Base-by-base conservation (phyloP, 2,888 invertebrate genomes). In the Tetramorium bicarinatum region DNA sequence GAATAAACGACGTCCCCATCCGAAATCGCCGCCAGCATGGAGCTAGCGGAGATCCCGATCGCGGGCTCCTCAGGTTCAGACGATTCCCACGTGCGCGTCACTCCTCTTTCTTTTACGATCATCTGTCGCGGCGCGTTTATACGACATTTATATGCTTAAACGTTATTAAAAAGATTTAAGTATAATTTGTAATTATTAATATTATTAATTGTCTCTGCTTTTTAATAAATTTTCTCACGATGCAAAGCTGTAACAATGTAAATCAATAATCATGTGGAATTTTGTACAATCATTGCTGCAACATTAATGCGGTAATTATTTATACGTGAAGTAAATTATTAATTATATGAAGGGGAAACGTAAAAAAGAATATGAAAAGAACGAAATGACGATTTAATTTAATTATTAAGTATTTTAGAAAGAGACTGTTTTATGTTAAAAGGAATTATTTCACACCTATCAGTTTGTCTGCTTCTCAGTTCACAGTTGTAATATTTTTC, bases 41-140 rank as follows among this genome's bases (percentile, higher is more conserved):
- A 69, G 64, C 69, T 56, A 66, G n/a, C 71, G 29, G 41, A 74
- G 83, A 83, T 80, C 80, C 82, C 79, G 81, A 87, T 86, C 80
- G 25, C 47, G 56, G 15, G 21, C 15, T 83, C 66, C 61, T 72
- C 88, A 88, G 91, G 93, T 93, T 92, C 93, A 92, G 87, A 86
- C 83, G 90, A 92, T 93, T 93, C 93, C 89, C 93, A 93, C 92
- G 91, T 86, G 86, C 82, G 64, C 54, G 47, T 21, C 29, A 2
- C 47, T 80, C 85, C 56, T 59, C 29, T 66, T 69, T 21, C 38
- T 59, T 38, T 25, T 59, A 44, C 29, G 41, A 34, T 61, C 56
- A 11, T 67, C 15, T 29, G 34, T 44, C 47, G 29, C 44, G 21
- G 13, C 18, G 21, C 21, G 1, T 38, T 54, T n/a, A 25, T 18